A percentile compares a stretch with the other conserved stretches of the same genome.
Evolutionary conservation across 2,888 invertebrate species (phyloP).

Genomic region (Notodonta ziczac): DNA sequence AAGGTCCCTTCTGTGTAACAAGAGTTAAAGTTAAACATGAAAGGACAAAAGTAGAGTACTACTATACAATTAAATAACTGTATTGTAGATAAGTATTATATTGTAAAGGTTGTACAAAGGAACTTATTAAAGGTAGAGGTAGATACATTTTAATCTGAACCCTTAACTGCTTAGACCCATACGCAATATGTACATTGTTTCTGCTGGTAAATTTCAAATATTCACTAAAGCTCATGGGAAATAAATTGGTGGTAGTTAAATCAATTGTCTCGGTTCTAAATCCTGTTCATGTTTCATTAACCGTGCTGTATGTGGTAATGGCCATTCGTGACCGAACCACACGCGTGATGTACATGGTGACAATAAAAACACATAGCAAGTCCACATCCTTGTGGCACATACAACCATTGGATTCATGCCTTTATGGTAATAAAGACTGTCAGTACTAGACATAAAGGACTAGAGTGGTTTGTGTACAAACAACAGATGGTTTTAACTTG

Average conservation of each 20-base stretch:
- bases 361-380: slow-evolving; percentile 49
- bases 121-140: too few species aligned
- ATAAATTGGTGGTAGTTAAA: neutral
- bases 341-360: slow-evolving; percentile 53
- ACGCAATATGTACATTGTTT: too few species aligned
- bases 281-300: slow-evolving; percentile 32
- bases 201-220: too few species aligned
- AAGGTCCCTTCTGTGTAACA: too few species aligned
- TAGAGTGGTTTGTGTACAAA: slow-evolving; percentile 23
- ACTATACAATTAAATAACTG: too few species aligned
- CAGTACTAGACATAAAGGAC: slow-evolving; percentile 13
- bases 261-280: slow-evolving; percentile 12
- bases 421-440: slow-evolving; percentile 24
- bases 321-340: slow-evolving; percentile 60
- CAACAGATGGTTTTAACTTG: slow-evolving; percentile 16
- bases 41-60: too few species aligned
- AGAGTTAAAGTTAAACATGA: too few species aligned
- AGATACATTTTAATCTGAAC: too few species aligned
- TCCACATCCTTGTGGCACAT: slow-evolving; percentile 62
- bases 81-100: too few species aligned
- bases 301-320: slow-evolving; percentile 22
- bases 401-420: slow-evolving; percentile 20
- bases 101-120: too few species aligned
- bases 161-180: neutral
- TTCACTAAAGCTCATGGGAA: too few species aligned